Percentiles rank a stretch among this genome's conserved stretches.
These are phyloP conservation scores for Periparus ater DNA, from an alignment of 2,797 vertebrate genomes.

Conservation along the genomic window DNA sequence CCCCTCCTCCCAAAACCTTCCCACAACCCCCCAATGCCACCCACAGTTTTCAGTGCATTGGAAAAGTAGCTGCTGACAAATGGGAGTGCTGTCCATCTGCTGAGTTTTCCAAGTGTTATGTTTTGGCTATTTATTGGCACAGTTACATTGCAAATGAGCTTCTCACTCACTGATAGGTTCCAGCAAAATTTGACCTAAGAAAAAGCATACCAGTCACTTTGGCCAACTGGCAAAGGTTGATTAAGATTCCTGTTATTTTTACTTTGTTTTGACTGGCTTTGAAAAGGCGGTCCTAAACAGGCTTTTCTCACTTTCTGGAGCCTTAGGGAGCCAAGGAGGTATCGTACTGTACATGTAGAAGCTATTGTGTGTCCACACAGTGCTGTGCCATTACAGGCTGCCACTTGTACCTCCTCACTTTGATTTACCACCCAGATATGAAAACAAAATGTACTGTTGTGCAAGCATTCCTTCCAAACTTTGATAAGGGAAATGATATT, in stretches of 20 bases:
- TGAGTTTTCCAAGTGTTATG: constrained; percentile 31
- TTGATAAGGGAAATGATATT: neutral
- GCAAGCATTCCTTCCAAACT: neutral
- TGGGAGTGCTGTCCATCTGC: neutral
- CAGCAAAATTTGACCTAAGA: constrained; percentile 46
- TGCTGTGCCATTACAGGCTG: neutral
- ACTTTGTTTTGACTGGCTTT: constrained; percentile 62
- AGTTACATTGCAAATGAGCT: constrained; percentile 15
- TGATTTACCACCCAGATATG: neutral
- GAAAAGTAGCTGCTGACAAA: constrained; percentile 35
- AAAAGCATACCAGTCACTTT: neutral
- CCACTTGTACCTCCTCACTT: neutral
- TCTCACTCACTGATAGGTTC: neutral
- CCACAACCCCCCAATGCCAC: neutral
- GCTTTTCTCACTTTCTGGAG: constrained; percentile 21
- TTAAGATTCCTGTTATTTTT: constrained; percentile 42
- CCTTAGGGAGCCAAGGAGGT: neutral
- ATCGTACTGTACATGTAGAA: neutral
- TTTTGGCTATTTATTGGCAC: constrained; percentile 43
- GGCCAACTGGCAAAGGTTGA: constrained; percentile 6
- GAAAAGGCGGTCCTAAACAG: constrained; percentile 17
- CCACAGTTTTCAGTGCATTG: neutral
- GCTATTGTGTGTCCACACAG: neutral
- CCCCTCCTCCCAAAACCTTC: neutral
- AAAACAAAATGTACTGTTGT: neutral